Evolutionary conservation across 1,140 invertebrate genomes (phyloP).

Genomic region (Plodia interpunctella): DNA sequence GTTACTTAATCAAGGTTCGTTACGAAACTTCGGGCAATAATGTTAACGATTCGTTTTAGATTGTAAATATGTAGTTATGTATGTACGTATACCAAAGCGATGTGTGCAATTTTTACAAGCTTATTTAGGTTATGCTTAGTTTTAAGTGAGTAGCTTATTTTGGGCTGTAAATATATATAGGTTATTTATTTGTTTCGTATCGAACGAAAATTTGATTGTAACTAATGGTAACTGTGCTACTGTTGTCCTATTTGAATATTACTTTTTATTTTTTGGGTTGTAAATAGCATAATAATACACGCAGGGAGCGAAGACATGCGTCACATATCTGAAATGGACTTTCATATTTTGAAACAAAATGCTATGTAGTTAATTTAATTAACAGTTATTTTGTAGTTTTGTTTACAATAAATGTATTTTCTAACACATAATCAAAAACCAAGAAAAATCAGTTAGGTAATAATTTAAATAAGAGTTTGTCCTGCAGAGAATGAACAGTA

Average conservation of each 20-base stretch:
- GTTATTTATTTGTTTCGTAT: slow-evolving; percentile 53
- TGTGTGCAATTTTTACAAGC: slow-evolving; percentile 76
- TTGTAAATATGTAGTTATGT: slow-evolving; percentile 74
- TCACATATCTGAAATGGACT: no score
- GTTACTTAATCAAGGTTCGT: slow-evolving; percentile 28
- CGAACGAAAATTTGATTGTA: slow-evolving; percentile 2
- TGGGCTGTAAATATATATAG: slow-evolving; percentile 53
- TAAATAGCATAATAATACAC: no score
- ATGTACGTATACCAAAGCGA: slow-evolving; percentile 75
- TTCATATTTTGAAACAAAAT: no score
- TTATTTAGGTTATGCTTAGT: slow-evolving; percentile 53
- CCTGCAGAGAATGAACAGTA: no score
- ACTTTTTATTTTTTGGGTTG: background rate
- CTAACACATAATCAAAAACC: no score
- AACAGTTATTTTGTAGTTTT: no score
- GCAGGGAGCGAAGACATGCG: no score
- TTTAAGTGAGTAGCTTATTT: slow-evolving; percentile 42
- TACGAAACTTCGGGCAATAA: slow-evolving; percentile 68
- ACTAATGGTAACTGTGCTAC: background rate
- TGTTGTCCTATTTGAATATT: background rate
- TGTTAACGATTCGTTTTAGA: slow-evolving; percentile 58
- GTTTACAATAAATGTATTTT: no score
- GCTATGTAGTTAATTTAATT: no score
- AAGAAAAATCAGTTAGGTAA: no score
- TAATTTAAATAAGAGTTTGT: no score